A percentile compares a stretch with the other conserved stretches of the same genome.
Conservation (phyloP, 2,797 vertebrate genomes). For the Enteromius fasciolatus region DNA sequence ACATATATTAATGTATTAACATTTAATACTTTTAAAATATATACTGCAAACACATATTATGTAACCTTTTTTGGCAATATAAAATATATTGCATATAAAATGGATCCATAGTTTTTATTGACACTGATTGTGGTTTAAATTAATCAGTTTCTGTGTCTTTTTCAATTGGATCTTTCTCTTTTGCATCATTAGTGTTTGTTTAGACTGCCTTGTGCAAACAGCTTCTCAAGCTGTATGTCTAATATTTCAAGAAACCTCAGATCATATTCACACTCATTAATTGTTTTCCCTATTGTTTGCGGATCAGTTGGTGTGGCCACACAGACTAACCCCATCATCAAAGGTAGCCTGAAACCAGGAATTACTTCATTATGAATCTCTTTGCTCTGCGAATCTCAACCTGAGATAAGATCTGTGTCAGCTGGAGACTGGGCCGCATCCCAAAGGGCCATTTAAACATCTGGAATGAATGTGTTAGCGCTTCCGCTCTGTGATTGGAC, state of each 20-base stretch:
- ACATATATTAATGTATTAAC: too few species aligned
- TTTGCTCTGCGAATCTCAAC: conserved; percentile 24
- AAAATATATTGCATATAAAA: too few species aligned
- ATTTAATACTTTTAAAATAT: too few species aligned
- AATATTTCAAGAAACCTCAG: conserved; percentile 64
- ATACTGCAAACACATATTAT: too few species aligned
- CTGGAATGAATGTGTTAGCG: conserved; percentile 79
- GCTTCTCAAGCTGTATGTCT: conserved; percentile 65
- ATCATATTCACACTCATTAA: conserved; percentile 63
- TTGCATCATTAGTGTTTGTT: conserved; percentile 35
- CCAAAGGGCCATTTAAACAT: conserved; percentile 70
- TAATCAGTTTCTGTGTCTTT: conserved; percentile 11
- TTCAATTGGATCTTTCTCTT: background rate
- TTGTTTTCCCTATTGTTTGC: conserved; percentile 63
- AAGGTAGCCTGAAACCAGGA: conserved; percentile 35
- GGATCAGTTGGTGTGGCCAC: conserved; percentile 64
- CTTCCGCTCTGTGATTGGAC: conserved; percentile 78
- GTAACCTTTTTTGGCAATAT: too few species aligned
- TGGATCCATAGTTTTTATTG: background rate
- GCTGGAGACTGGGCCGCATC: conserved; percentile 50
- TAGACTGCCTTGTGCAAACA: conserved; percentile 31
- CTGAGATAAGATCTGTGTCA: conserved; percentile 53
- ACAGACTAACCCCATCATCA: conserved; percentile 26
- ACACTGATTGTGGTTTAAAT: background rate
- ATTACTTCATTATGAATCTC: conserved; percentile 36